Conservation (phyloP, 2,797 vertebrate genomes). For the Sebastes melanostomus region DNA sequence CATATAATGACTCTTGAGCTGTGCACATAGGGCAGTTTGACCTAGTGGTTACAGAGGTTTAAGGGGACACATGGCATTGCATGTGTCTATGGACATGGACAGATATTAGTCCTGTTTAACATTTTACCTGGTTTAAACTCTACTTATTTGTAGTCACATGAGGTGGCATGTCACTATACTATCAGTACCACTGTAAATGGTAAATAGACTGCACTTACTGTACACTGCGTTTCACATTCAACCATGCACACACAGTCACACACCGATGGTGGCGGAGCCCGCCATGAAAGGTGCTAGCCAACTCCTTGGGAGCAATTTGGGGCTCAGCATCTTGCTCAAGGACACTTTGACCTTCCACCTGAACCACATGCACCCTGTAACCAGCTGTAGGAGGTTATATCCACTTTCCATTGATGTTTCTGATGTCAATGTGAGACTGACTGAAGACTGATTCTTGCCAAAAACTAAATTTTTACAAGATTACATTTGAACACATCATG, state of each 20-base stretch:
- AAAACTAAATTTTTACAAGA: too few relatives aligned
- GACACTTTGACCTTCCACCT: not conserved
- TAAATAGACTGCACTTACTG: not conserved
- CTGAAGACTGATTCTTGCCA: too few relatives aligned
- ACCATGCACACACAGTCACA: not conserved
- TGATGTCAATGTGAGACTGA: not conserved
- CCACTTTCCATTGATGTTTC: not conserved
- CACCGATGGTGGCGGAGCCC: not conserved
- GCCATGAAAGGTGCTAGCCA: not conserved
- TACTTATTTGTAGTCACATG: not conserved
- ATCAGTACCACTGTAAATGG: not conserved
- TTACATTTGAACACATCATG: too few relatives aligned
- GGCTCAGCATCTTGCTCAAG: not conserved
- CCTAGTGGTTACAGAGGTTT: slow-evolving; percentile 3
- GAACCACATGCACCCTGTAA: not conserved
- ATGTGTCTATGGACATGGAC: not conserved
- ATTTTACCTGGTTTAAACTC: not conserved
- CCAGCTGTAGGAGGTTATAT: not conserved
- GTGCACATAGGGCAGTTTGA: not conserved
- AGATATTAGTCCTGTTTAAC: not conserved
- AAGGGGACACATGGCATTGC: not conserved
- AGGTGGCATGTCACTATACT: not conserved
- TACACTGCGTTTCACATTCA: not conserved
- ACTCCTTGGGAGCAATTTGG: slow-evolving; percentile 1
- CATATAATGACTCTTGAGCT: slow-evolving; percentile 22